Evolutionary conservation across 1,140 invertebrate species (phyloP).

Genomic region (Apis florea): DNA sequence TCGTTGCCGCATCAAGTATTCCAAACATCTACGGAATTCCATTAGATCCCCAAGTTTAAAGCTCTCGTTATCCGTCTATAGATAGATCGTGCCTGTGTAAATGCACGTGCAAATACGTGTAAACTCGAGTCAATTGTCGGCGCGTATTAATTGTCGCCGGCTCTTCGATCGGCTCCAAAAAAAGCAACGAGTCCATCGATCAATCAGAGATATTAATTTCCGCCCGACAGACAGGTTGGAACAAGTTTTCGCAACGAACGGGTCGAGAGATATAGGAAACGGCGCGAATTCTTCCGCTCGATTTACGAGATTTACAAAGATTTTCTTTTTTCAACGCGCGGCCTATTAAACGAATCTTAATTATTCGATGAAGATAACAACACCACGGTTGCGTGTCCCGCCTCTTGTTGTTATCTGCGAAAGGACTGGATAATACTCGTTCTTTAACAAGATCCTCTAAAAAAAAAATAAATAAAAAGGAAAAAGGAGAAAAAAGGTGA

Average conservation of each 20-base stretch:
- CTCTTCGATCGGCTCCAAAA: too few species aligned
- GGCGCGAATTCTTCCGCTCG: not conserved
- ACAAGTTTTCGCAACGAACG: too few species aligned
- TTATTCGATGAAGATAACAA: constrained; percentile 60
- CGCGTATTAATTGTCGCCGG: too few species aligned
- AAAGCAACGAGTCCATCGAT: too few species aligned
- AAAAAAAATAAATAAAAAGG: too few species aligned
- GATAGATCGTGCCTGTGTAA: too few species aligned
- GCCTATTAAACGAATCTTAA: constrained; percentile 63
- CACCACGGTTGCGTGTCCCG: constrained; percentile 23
- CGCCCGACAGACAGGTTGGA: too few species aligned
- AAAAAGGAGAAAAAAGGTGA: constrained; percentile 26
- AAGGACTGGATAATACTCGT: constrained; percentile 27
- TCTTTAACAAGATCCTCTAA: constrained; percentile 50
- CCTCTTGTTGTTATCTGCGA: constrained; percentile 34
- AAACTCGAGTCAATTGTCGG: not conserved
- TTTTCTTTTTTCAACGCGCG: constrained; percentile 34
- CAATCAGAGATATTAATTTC: too few species aligned
- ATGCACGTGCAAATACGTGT: not conserved
- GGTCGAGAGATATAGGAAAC: not conserved
- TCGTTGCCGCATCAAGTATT: too few species aligned
- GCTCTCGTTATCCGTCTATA: too few species aligned
- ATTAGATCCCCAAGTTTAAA: too few species aligned
- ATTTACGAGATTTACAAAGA: constrained; percentile 37
- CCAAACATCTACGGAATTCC: not conserved